Evolutionary conservation across 2,888 invertebrate genomes (phyloP), one percentile per base, ranked within the genome.

Genomic region (Caenorhabditis plicata): DNA sequence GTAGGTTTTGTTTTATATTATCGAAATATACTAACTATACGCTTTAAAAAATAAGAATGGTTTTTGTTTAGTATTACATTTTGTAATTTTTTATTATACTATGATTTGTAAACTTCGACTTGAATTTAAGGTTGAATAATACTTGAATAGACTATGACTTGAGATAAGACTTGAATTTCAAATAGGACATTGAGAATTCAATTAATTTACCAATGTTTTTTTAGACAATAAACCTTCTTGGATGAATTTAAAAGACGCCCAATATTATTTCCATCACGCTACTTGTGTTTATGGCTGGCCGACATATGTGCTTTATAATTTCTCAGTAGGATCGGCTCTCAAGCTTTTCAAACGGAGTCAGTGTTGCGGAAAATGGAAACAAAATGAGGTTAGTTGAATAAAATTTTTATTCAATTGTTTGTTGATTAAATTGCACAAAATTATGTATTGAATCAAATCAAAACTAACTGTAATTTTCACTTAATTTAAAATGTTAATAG

Each of bases 241-340:
- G 68, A 64, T 64, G 64, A 65, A 53, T 29, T 33, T 56, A 3
- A 42, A 63, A 47, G 61, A 66, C 26, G 69, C 72, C 25, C 58
- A 65, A 8, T 70, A 72, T 40, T 72, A 56, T 38, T 32, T 91
- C 75, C 87, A 88, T 79, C 86, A 89, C 71, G 90, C 91, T 0
- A 87, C 90, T 81, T 89, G 89, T 4, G 88, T 89, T 7, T 92
- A 92, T 80, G 90, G 92, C 0, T 92, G 91, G 91, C 88, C 91
- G 0, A 88, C 90, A 75, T 90, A 89, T 56, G 32, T 78, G 32
- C 31, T 69, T 17, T 68, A 75, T 38, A 77, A 79, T 42, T 71
- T 63, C 32, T 56, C 63, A 11, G 51, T 42, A 35, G 32, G 43
- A 20, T 49, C 75, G 2, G 66, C 66, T 40, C 57, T 19, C 40